Conservation (phyloP, 2,113 vertebrate species). For the Daboia siamensis region DNA sequence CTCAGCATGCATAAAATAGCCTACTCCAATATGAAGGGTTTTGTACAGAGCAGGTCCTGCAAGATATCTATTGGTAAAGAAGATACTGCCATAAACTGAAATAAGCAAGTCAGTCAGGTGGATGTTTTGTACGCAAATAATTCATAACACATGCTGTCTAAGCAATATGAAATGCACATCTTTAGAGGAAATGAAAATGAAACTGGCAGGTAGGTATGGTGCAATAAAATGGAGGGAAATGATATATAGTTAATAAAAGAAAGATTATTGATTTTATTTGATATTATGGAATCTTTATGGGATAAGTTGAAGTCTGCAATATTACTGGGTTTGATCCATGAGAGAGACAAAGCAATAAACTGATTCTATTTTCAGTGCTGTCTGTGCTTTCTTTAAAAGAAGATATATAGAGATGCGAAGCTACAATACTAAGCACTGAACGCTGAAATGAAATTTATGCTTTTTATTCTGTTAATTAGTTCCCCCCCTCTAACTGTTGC, state of each 20-base stretch:
- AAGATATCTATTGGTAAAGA: background rate
- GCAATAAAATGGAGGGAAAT: background rate
- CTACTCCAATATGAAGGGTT: background rate
- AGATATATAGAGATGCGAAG: background rate
- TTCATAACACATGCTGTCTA: background rate
- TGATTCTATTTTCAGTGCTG: background rate
- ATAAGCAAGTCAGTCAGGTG: background rate
- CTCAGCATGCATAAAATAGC: background rate
- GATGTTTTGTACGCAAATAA: conserved; percentile 1
- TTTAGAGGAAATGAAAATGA: background rate
- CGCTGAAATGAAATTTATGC: background rate
- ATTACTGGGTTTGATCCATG: background rate
- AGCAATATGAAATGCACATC: background rate
- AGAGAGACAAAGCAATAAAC: background rate
- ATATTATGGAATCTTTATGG: conserved; percentile 12
- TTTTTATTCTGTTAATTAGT: background rate
- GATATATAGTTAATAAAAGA: conserved; percentile 10
- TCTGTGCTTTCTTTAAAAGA: background rate
- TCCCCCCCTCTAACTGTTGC: background rate
- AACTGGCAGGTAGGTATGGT: background rate
- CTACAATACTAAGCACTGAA: background rate
- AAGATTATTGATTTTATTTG: conserved; percentile 20
- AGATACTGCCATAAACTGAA: background rate
- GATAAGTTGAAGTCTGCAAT: conserved; percentile 8
- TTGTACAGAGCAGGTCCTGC: background rate